Conservation (phyloP, 2,888 invertebrate species). For the Temnothorax unifasciatus region DNA sequence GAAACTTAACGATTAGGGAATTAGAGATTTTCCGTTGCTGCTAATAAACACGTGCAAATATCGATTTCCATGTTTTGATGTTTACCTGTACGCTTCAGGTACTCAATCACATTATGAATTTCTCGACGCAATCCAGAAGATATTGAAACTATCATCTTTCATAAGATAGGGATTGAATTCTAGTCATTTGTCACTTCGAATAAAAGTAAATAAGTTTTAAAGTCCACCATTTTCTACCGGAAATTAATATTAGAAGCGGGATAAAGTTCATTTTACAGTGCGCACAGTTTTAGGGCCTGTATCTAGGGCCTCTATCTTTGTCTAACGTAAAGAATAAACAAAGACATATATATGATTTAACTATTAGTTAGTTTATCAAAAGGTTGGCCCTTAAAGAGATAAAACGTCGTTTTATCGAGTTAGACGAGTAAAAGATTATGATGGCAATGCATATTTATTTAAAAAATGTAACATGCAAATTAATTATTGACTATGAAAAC, state of each 20-base stretch:
- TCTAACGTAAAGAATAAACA: too few relatives aligned
- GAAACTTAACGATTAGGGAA: background rate
- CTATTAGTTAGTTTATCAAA: too few relatives aligned
- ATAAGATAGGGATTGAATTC: background rate
- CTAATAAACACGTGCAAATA: slow-evolving; percentile 12
- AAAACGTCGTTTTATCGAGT: background rate
- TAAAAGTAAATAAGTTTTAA: slow-evolving; percentile 7
- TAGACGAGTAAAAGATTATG: background rate
- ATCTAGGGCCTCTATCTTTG: too few relatives aligned
- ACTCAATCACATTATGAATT: slow-evolving; percentile 13
- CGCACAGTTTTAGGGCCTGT: background rate
- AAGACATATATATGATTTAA: too few relatives aligned
- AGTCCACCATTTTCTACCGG: background rate
- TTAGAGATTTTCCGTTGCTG: background rate
- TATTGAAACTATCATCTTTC: slow-evolving; percentile 1
- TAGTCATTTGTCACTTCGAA: slow-evolving; percentile 7
- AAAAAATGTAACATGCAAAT: background rate
- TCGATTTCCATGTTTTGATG: slow-evolving; percentile 17
- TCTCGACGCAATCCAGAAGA: background rate
- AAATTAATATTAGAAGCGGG: background rate
- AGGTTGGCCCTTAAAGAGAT: too few relatives aligned
- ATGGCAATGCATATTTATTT: background rate
- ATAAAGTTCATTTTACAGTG: slow-evolving; percentile 13
- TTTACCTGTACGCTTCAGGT: slow-evolving; percentile 8
- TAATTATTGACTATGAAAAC: background rate